These are phyloP conservation scores for Temnothorax nylanderi DNA, from an alignment of 1,140 invertebrate species.

Conservation along the genomic window DNA sequence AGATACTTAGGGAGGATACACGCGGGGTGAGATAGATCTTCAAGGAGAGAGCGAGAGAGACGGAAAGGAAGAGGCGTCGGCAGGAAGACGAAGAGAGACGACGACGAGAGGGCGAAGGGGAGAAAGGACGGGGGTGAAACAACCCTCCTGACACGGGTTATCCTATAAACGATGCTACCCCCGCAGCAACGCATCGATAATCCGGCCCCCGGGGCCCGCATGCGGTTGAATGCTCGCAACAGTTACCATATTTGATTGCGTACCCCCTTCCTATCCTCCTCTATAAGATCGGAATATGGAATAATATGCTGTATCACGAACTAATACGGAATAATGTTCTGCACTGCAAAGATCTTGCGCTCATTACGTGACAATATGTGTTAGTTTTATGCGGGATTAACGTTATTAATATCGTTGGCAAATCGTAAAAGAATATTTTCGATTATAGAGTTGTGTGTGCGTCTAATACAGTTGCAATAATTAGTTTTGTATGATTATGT, in stretches of 20 bases:
- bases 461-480: constrained; percentile 6
- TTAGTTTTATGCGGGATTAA: background rate
- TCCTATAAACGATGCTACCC: constrained; percentile 83
- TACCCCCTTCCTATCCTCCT: constrained; percentile 71
- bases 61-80: constrained; percentile 14
- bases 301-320: constrained; percentile 59
- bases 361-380: background rate
- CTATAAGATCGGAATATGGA: constrained; percentile 64
- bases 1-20: constrained; percentile 59
- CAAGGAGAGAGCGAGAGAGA: constrained; percentile 24
- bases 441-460: background rate
- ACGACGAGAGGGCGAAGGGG: constrained; percentile 5
- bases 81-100: constrained; percentile 34
- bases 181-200: constrained; percentile 77
- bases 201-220: constrained; percentile 82
- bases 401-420: background rate
- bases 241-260: constrained; percentile 85
- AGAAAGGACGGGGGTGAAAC: constrained; percentile 60
- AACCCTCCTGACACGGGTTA: constrained; percentile 80
- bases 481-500: background rate
- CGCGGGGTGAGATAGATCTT: constrained; percentile 25
- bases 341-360: background rate
- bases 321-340: constrained; percentile 66
- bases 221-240: constrained; percentile 84
- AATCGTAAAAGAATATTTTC: background rate